Evolutionary conservation across 2,888 invertebrate genomes (phyloP).

Genomic region (Chesias legatella): DNA sequence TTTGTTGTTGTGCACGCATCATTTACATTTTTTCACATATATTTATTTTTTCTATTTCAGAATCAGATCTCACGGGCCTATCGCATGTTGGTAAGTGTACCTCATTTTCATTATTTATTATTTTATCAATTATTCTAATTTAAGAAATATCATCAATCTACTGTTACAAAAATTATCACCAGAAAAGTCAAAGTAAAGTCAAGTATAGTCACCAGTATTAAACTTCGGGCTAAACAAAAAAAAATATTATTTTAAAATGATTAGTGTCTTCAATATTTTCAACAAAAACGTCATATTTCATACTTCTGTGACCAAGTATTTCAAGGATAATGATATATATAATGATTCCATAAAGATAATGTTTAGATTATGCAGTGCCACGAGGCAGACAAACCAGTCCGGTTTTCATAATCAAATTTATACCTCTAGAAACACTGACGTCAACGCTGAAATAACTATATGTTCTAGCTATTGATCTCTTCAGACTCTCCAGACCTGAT

Average conservation of each 20-base stretch:
- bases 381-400: constrained; percentile 49
- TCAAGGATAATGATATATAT: constrained; percentile 26
- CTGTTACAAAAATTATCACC: no score
- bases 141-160: no score
- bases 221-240: no score
- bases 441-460: no score
- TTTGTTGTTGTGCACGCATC: constrained; percentile 39
- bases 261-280: no score
- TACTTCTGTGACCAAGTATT: constrained; percentile 10
- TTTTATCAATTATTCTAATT: constrained; percentile 17
- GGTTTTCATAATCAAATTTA: constrained; percentile 18
- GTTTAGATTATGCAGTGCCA: constrained; percentile 45
- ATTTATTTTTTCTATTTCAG: constrained; percentile 75
- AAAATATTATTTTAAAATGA: no score
- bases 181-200: no score
- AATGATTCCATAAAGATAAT: constrained; percentile 40
- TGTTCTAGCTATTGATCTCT: no score
- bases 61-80: constrained; percentile 82
- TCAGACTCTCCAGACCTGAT: no score
- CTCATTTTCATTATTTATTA: constrained; percentile 24
- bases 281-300: no score
- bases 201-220: no score
- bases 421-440: neutral
- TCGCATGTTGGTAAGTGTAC: constrained; percentile 82
- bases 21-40: constrained; percentile 42